These are phyloP conservation scores for Ranitomeya imitator DNA, from an alignment of 2,113 vertebrate genomes.

Conservation along the genomic window DNA sequence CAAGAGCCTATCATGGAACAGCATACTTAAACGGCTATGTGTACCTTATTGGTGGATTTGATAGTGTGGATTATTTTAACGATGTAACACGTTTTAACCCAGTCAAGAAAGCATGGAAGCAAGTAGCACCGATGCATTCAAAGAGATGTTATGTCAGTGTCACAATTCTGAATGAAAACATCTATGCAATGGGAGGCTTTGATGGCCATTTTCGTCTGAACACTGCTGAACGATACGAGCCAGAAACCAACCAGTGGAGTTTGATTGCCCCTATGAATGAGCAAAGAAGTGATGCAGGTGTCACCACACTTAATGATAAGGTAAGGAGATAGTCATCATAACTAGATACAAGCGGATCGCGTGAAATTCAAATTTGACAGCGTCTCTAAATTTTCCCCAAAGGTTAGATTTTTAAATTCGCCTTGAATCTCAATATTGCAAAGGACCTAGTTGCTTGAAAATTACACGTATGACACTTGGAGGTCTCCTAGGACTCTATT, in stretches of 20 bases:
- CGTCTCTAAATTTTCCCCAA: too few species aligned
- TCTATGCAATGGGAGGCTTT: constrained; percentile 82
- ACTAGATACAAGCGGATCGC: neutral
- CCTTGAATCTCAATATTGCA: too few species aligned
- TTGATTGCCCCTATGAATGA: constrained; percentile 79
- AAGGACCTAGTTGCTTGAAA: too few species aligned
- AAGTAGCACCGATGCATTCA: constrained; percentile 81
- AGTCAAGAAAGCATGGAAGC: constrained; percentile 72
- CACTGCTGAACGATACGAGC: constrained; percentile 75
- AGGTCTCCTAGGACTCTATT: too few species aligned
- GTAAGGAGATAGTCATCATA: constrained; percentile 63
- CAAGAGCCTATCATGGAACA: constrained; percentile 74
- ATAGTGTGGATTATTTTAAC: constrained; percentile 76
- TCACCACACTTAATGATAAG: constrained; percentile 76
- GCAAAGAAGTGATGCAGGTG: constrained; percentile 76
- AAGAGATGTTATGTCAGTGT: constrained; percentile 81
- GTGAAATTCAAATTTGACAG: too few species aligned
- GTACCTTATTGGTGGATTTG: constrained; percentile 79
- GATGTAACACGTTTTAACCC: constrained; percentile 77
- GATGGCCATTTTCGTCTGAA: constrained; percentile 77
- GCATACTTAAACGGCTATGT: constrained; percentile 76
- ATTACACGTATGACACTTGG: too few species aligned
- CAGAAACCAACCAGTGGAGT: constrained; percentile 81
- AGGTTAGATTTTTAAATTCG: too few species aligned
- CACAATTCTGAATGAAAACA: constrained; percentile 68